Percentiles rank a stretch among this genome's conserved stretches.
These are phyloP conservation scores for Hoplodrina ambigua DNA, from an alignment of 2,888 invertebrate species.

Conservation along the genomic window DNA sequence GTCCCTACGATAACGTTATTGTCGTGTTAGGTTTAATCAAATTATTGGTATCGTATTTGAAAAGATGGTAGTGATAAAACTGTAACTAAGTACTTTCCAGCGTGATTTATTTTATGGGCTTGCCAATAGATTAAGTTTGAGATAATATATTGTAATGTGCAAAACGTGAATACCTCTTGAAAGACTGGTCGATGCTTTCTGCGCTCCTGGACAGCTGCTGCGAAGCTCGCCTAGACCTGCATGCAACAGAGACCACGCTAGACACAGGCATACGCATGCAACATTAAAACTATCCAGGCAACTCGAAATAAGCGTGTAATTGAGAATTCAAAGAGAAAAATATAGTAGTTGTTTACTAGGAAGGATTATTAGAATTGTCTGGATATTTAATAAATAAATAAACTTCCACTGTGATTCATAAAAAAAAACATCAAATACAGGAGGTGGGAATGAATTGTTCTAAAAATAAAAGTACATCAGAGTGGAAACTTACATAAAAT, in stretches of 20 bases:
- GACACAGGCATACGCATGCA: constrained; percentile 87
- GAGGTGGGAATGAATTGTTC: constrained; percentile 19
- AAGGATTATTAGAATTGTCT: constrained; percentile 64
- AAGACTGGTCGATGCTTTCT: constrained; percentile 91
- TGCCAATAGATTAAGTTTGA: constrained; percentile 44
- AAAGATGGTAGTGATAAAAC: constrained; percentile 25
- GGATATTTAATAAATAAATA: constrained; percentile 58
- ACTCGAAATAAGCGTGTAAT: constrained; percentile 17
- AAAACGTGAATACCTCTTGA: constrained; percentile 89
- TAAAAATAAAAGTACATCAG: constrained; percentile 55
- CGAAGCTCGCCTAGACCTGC: constrained; percentile 96
- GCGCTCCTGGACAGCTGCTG: constrained; percentile 94
- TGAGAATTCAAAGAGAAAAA: neutral
- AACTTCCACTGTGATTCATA: constrained; percentile 64
- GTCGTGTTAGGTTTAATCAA: constrained; percentile 35
- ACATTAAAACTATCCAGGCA: constrained; percentile 74
- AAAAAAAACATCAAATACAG: constrained; percentile 28
- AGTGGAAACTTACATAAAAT: constrained; percentile 70
- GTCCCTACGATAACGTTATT: constrained; percentile 38
- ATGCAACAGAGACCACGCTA: constrained; percentile 90
- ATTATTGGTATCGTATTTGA: constrained; percentile 27
- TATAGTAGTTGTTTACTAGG: neutral
- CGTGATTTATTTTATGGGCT: constrained; percentile 42
- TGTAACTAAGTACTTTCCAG: constrained; percentile 11
- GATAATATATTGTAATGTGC: constrained; percentile 46